Evolutionary conservation across 2,888 invertebrate genomes (phyloP), one percentile per base, ranked within the genome.

Genomic region (Lochmaea crataegi): DNA sequence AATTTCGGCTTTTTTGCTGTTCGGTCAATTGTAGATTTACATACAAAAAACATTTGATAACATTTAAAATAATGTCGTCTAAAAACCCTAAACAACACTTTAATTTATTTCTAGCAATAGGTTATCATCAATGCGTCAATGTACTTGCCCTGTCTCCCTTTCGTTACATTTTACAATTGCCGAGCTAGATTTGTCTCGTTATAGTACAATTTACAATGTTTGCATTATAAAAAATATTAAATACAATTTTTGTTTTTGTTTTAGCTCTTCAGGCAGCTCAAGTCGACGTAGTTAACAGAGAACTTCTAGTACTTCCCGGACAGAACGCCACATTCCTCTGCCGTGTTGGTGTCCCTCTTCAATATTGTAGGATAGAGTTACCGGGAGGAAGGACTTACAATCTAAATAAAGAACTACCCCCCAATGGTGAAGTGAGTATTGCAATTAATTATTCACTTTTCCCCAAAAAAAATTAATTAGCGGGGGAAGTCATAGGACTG

Each of bases 321-420:
- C 89, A 89, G 61, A 89, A 89, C 69, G 87, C 91, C 45, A 88
- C 86, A 0, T 90, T 92, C 57, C 85, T 90, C 26, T 92, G 92
- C 85, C 89, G 88, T 81, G 89, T 91, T 6, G 86, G 88, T 10
- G 88, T 89, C 78, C 85, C 89, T 0, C 87, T 93, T 41, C 89
- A 89, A 71, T 90, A 90, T 11, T 93, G 93, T 84, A 89, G 90
- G 79, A 87, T 89, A 78, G 88, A 87, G 78, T 87, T 90, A 74
- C 89, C 89, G 10, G 89, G 89, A 38, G 85, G 87, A 78, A 80
- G 80, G 32, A 78, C 82, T 12, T 82, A 87, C 69, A 89, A 88
- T 82, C 82, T 90, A 63, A 91, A 91, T 11, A 86, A 87, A 64
- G 87, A 78, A 67, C 72, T 82, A 68, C 76, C 78, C 11, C 65